Evolutionary conservation across 2,888 invertebrate genomes (phyloP).

Genomic region (Antitype chi): DNA sequence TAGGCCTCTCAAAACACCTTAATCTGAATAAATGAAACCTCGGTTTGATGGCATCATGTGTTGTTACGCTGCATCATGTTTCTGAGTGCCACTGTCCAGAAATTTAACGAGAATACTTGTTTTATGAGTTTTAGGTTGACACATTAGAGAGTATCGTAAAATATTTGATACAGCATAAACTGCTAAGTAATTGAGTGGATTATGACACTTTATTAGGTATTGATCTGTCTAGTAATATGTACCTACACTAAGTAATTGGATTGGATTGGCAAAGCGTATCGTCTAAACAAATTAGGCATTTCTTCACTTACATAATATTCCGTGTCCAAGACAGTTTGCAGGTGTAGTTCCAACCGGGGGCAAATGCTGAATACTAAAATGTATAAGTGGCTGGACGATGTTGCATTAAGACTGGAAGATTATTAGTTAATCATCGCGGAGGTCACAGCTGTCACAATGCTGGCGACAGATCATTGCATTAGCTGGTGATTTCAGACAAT

Average conservation of each 20-base stretch:
- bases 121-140: neutral
- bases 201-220: conserved; percentile 1
- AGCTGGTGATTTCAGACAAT: conserved; percentile 63
- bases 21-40: neutral
- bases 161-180: neutral
- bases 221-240: neutral
- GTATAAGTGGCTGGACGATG: conserved; percentile 33
- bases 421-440: conserved; percentile 50
- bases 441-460: conserved; percentile 57
- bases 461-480: conserved; percentile 55
- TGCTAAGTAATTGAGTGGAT: conserved; percentile 3
- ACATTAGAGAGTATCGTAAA: conserved; percentile 2
- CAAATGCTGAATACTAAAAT: conserved; percentile 2
- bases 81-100: neutral
- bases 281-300: conserved; percentile 1
- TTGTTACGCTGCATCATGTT: neutral
- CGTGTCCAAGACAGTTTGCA: neutral
- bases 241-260: conserved; percentile 9
- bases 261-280: neutral
- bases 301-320: conserved; percentile 16
- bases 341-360: conserved; percentile 12
- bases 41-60: no score
- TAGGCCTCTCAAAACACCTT: neutral
- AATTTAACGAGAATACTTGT: conserved; percentile 4
- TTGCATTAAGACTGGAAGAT: conserved; percentile 29